Conservation (phyloP, 2,888 invertebrate species). For the Diarsia dahlii region DNA sequence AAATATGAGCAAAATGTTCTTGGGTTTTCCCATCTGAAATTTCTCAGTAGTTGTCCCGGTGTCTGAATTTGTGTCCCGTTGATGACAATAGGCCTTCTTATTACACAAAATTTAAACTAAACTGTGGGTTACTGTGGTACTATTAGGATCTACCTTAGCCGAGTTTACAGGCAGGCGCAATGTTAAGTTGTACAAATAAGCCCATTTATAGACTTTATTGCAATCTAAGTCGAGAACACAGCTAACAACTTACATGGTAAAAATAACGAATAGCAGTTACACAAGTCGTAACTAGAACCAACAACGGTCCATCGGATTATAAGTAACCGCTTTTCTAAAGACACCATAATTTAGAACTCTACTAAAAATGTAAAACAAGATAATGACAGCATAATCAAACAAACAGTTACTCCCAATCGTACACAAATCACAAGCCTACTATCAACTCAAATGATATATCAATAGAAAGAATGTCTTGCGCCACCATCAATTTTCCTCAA, state of each 20-base stretch:
- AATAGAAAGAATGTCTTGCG: constrained; percentile 42
- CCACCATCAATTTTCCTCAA: constrained; percentile 49
- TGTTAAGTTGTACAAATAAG: background rate
- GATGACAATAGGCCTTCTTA: background rate
- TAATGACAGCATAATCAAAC: constrained; percentile 41
- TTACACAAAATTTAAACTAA: no score
- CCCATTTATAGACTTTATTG: background rate
- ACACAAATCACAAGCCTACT: constrained; percentile 12
- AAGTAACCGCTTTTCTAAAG: constrained; percentile 1
- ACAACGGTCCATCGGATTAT: constrained; percentile 1
- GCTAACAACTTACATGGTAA: background rate
- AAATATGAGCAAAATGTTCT: background rate
- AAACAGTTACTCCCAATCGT: constrained; percentile 45
- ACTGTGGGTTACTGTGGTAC: no score
- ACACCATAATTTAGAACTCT: constrained; percentile 12
- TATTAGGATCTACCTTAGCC: no score
- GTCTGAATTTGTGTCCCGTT: background rate
- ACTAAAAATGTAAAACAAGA: constrained; percentile 27
- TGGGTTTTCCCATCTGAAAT: background rate
- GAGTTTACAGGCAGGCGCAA: background rate
- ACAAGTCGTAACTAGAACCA: background rate
- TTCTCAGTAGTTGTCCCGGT: background rate
- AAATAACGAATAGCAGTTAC: background rate
- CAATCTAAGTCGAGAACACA: background rate
- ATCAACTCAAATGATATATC: constrained; percentile 33